Evolutionary conservation across 2,113 vertebrate species (phyloP).

Genomic region (Toxostoma redivivum): DNA sequence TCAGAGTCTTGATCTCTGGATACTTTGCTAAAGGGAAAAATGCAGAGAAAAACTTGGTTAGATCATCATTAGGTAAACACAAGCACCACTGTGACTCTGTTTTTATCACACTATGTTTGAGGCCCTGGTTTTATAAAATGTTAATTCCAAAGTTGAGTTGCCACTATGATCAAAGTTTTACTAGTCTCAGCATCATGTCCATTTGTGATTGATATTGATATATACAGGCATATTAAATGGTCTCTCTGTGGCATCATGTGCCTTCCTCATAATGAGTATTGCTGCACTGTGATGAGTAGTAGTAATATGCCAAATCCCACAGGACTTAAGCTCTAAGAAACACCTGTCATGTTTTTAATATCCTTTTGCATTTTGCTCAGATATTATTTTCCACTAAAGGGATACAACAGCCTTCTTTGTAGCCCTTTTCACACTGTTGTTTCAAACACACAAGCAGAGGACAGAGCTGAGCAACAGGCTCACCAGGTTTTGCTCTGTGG

Average conservation of each 20-base stretch:
- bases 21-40: conserved; percentile 84
- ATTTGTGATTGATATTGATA: neutral
- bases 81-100: neutral
- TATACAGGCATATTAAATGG: neutral
- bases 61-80: neutral
- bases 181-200: neutral
- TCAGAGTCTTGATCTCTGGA: conserved; percentile 91
- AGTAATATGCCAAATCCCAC: neutral
- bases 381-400: neutral
- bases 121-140: neutral
- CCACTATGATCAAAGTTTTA: neutral
- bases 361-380: neutral
- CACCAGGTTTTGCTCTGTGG: neutral
- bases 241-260: neutral
- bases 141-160: neutral
- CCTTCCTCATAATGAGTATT: neutral
- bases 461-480: neutral
- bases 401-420: neutral
- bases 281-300: neutral
- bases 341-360: neutral
- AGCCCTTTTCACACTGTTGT: neutral
- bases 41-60: neutral
- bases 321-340: neutral
- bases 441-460: neutral
- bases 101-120: neutral